Evolutionary conservation across 1,140 invertebrate genomes (phyloP).

Genomic region (Anagrus nilaparvatae): DNA sequence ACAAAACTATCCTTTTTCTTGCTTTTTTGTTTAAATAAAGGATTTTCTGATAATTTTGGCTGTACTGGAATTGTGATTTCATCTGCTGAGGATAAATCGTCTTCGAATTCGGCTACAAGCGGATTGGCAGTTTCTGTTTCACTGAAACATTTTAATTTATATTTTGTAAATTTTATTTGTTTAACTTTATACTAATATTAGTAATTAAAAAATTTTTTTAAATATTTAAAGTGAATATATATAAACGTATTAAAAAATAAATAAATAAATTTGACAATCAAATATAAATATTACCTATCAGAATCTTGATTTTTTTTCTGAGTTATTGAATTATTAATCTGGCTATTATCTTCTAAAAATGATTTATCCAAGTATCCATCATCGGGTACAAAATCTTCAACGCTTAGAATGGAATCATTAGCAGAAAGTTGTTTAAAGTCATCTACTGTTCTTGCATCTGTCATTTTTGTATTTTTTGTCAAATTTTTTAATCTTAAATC

Average conservation of each 20-base stretch:
- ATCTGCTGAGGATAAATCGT: slow-evolving; percentile 71
- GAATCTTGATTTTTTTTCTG: slow-evolving; percentile 43
- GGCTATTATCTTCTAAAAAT: slow-evolving; percentile 66
- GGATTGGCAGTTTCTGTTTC: slow-evolving; percentile 75
- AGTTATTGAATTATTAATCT: slow-evolving; percentile 38
- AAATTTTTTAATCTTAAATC: too few species aligned
- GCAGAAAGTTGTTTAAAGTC: slow-evolving; percentile 15
- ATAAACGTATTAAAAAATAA: slow-evolving; percentile 10
- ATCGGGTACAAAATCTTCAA: slow-evolving; percentile 82
- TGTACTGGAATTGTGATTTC: slow-evolving; percentile 28
- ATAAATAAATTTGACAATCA: slow-evolving; percentile 5
- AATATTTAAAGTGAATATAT: slow-evolving; percentile 10
- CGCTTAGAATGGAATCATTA: slow-evolving; percentile 42
- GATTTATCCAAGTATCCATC: slow-evolving; percentile 65
- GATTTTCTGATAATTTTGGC: slow-evolving; percentile 35
- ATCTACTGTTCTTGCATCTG: slow-evolving; percentile 19
- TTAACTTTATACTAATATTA: too few species aligned
- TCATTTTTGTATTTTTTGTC: slow-evolving; percentile 33
- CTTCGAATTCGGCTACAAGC: slow-evolving; percentile 75
- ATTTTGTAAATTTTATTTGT: neutral
- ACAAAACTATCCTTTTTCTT: slow-evolving; percentile 23
- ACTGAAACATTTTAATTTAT: slow-evolving; percentile 40
- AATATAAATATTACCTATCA: slow-evolving; percentile 47
- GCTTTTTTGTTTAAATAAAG: slow-evolving; percentile 36
- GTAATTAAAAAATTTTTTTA: slow-evolving; percentile 7